Conservation (phyloP, 2,888 invertebrate genomes). For the Cephus rjabovi region DNA sequence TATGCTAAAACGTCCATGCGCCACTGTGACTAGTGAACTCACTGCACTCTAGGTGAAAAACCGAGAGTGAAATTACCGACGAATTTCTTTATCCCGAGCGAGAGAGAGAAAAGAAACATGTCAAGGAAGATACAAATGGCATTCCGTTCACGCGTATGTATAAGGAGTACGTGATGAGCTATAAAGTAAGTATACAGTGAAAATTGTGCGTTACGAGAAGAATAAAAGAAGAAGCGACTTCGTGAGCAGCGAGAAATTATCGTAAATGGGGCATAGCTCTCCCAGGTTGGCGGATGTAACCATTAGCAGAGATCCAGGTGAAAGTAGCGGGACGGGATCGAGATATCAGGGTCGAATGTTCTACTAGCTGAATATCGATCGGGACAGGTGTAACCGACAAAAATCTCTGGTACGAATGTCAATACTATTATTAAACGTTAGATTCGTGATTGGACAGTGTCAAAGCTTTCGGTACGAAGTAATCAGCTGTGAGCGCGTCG, state of each 20-base stretch:
- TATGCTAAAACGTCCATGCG: too few relatives aligned
- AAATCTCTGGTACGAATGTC: not conserved
- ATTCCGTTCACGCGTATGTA: too few relatives aligned
- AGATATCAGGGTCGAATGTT: conserved; percentile 35
- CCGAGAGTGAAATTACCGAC: too few relatives aligned
- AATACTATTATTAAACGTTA: not conserved
- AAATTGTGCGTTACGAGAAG: not conserved
- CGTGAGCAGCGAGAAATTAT: conserved; percentile 33
- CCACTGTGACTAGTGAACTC: too few relatives aligned
- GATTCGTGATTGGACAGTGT: not conserved
- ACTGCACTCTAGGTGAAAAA: too few relatives aligned
- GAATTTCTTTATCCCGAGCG: too few relatives aligned
- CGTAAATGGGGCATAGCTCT: conserved; percentile 54
- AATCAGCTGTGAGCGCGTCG: not conserved
- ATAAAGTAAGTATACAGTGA: not conserved
- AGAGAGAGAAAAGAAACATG: too few relatives aligned
- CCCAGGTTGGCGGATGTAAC: conserved; percentile 57
- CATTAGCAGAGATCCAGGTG: conserved; percentile 55
- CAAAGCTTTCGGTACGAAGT: not conserved
- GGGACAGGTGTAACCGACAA: conserved; percentile 30
- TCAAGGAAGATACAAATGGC: too few relatives aligned
- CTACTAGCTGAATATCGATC: conserved; percentile 21
- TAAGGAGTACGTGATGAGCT: too few relatives aligned
- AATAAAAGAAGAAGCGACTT: conserved; percentile 2
- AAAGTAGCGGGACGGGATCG: conserved; percentile 52